These are phyloP conservation scores for Cephalotes varians DNA, from an alignment of 2,888 invertebrate genomes.

Conservation along the genomic window DNA sequence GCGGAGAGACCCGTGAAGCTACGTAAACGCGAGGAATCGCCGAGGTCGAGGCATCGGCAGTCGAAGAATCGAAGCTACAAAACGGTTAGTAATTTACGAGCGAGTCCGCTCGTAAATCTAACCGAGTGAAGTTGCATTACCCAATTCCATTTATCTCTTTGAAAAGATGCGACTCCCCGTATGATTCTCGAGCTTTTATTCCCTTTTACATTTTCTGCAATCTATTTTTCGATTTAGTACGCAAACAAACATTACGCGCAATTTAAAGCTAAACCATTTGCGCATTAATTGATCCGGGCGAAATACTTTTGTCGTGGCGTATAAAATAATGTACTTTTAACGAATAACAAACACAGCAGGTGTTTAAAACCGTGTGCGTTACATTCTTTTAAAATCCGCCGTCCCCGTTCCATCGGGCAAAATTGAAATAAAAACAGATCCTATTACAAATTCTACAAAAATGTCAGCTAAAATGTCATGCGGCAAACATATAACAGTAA, in stretches of 20 bases:
- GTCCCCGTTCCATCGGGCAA: slow-evolving; percentile 17
- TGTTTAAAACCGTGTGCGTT: slow-evolving; percentile 48
- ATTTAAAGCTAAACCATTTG: slow-evolving; percentile 57
- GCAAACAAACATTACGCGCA: slow-evolving; percentile 56
- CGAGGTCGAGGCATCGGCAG: slow-evolving; percentile 58
- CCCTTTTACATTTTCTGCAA: slow-evolving; percentile 55
- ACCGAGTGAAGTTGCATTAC: slow-evolving; percentile 65
- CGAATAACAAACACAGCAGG: slow-evolving; percentile 49
- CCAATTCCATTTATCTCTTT: slow-evolving; percentile 52
- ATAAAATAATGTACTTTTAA: slow-evolving; percentile 55
- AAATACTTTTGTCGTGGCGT: slow-evolving; percentile 51
- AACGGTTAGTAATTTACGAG: slow-evolving; percentile 58
- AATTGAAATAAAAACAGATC: slow-evolving; percentile 47
- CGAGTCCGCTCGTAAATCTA: slow-evolving; percentile 60
- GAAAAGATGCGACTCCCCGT: slow-evolving; percentile 50
- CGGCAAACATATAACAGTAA: slow-evolving; percentile 16
- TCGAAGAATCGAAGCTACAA: slow-evolving; percentile 57
- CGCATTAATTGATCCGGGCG: slow-evolving; percentile 51
- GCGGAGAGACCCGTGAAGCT: not conserved
- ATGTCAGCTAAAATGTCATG: slow-evolving; percentile 25
- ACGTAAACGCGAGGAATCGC: slow-evolving; percentile 30
- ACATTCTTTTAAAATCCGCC: slow-evolving; percentile 51
- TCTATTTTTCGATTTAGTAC: slow-evolving; percentile 55
- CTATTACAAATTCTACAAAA: slow-evolving; percentile 48
- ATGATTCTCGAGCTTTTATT: slow-evolving; percentile 55